Evolutionary conservation across 2,888 invertebrate species (phyloP).

Genomic region (Coecobrya sp.): DNA sequence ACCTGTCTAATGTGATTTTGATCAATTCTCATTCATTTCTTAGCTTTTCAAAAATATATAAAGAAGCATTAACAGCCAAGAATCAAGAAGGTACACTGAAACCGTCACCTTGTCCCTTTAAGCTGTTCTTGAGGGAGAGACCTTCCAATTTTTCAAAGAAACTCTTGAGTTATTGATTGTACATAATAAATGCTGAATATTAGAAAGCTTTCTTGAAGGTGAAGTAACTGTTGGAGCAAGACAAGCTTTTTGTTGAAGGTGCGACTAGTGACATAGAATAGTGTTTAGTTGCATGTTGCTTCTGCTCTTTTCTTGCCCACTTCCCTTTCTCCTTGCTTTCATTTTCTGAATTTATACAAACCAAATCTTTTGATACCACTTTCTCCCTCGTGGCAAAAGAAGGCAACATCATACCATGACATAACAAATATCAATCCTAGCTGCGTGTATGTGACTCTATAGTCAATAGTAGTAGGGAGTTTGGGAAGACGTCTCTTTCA

Average conservation of each 20-base stretch:
- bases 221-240: neutral
- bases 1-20: too few species aligned
- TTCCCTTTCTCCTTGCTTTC: neutral
- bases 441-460: neutral
- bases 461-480: neutral
- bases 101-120: neutral
- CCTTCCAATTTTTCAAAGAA: conserved; percentile 2
- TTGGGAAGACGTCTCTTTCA: conserved; percentile 54
- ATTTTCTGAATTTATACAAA: conserved; percentile 42
- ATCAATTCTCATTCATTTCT: neutral
- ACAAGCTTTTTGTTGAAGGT: conserved; percentile 31
- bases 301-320: neutral
- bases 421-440: conserved; percentile 54
- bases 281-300: neutral
- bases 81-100: neutral
- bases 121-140: neutral
- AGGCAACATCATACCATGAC: conserved; percentile 50
- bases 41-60: neutral
- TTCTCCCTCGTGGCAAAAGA: conserved; percentile 60
- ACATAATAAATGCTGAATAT: conserved; percentile 39
- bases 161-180: conserved; percentile 37
- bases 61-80: neutral
- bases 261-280: neutral
- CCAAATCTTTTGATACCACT: conserved; percentile 66
- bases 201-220: neutral